Percentiles rank a stretch among this genome's conserved stretches.
Conservation (phyloP, 2,113 vertebrate species). For the Dolichotis patagonum region DNA sequence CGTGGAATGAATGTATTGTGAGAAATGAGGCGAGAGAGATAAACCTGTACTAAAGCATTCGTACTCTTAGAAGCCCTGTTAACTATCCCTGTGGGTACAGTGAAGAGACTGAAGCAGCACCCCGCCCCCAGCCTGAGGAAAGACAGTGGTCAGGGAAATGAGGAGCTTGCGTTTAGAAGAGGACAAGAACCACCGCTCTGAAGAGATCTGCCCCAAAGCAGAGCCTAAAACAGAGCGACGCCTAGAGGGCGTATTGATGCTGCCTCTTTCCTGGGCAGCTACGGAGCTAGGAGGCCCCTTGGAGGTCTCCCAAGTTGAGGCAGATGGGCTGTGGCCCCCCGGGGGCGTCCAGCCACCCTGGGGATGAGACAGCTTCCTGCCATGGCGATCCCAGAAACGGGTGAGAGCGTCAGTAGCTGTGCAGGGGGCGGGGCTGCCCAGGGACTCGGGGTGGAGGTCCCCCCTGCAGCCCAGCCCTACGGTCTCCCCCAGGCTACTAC, state of each 20-base stretch:
- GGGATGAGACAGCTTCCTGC: not conserved
- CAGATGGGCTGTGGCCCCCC: not conserved
- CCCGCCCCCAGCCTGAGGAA: not conserved
- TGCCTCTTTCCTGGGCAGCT: not conserved
- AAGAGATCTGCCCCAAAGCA: not conserved
- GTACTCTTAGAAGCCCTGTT: not conserved
- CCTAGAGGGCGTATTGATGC: not conserved
- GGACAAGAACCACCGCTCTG: not conserved
- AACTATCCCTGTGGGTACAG: not conserved
- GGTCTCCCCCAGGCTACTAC: constrained; percentile 91
- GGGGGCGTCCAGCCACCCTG: too few species aligned
- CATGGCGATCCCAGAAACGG: not conserved
- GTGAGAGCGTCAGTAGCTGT: not conserved
- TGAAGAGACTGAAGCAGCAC: not conserved
- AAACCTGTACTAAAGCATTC: not conserved
- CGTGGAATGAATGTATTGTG: not conserved
- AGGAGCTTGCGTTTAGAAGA: too few species aligned
- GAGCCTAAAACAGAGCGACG: not conserved
- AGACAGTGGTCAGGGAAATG: not conserved
- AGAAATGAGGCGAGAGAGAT: not conserved
- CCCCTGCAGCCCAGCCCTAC: accelerated
- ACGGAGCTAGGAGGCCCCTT: accelerated
- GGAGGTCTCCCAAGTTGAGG: not conserved
- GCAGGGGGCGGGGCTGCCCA: accelerated
- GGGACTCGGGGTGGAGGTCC: not conserved